Base-by-base conservation (phyloP, 2,113 vertebrate genomes). In the Thamnaconus septentrionalis region DNA sequence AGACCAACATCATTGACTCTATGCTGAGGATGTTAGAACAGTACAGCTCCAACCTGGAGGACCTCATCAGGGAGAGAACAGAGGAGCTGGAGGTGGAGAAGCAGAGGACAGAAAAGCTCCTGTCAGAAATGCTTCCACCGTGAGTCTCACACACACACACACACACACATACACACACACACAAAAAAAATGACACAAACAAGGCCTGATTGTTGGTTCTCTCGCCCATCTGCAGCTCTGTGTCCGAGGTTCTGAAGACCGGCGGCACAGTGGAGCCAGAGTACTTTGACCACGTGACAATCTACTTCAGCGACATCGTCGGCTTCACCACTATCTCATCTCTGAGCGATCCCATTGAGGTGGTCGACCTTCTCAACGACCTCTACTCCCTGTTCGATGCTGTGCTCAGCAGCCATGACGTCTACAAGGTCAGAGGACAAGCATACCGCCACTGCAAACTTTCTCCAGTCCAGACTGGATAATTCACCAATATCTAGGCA, bases 11-110 rank as follows among this genome's bases (percentile, higher is more conserved):
- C 57, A 95, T 97, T 3, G 95, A 98, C 86, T 98, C 94, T 41
- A 97, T 98, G 95, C 83, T 98, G 82, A 85, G 92, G 57, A 98
- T 98, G 94, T 87, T 98, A 82, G 95, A 98, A 74, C 94, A 97
- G 82, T 99, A 99, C 89, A 96, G 94, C 31, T 96, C 95, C 75
- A 97, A 96, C 79, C 86, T 97, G 74, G 95, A 98, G 85, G 94
- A 96, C 72, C 89, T 98, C 69, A 98, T 98, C 75, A 80, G 91
- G 1, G 95, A 98, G 79, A 44, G 94, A 60, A 98, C 95, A 0
- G 95, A 96, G 73, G 94, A 98, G 83, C 88, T 99, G 66, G 96
- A 99, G 86, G 84, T 92, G 69, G 96, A 98, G 86, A 98, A 99
- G 61, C 94, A 97, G 85, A 96, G 96, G 82, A 98, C 94, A 0